These are phyloP conservation scores for Dasypolia templi DNA, from an alignment of 2,888 invertebrate genomes.

Conservation along the genomic window DNA sequence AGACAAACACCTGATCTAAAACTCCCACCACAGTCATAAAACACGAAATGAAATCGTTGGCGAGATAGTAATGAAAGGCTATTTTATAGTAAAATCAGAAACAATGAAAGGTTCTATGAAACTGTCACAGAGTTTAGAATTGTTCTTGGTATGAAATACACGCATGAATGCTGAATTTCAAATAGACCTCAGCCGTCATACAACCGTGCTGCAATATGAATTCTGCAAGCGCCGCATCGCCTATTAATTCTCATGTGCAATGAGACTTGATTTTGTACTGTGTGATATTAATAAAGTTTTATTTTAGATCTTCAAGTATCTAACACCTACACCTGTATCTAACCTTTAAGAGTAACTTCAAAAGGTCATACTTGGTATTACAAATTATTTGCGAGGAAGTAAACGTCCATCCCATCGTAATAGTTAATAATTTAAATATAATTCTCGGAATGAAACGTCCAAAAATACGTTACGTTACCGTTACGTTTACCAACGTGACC, in stretches of 20 bases:
- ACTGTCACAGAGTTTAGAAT: neutral
- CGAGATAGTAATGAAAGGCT: neutral
- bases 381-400: neutral
- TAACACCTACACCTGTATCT: slow-evolving; percentile 4
- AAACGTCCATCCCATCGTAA: neutral
- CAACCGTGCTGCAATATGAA: neutral
- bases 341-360: too few species aligned
- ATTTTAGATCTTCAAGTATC: neutral
- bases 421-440: neutral
- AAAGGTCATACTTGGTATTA: neutral
- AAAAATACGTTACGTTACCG: neutral
- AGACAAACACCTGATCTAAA: neutral
- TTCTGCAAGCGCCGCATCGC: neutral
- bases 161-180: neutral
- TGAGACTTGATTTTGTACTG: slow-evolving; percentile 11
- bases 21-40: neutral
- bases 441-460: neutral
- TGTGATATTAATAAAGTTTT: neutral
- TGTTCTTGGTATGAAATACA: neutral
- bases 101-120: neutral
- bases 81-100: neutral
- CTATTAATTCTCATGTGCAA: neutral
- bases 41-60: slow-evolving; percentile 1
- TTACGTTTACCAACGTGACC: neutral
- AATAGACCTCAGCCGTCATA: neutral